Percentiles rank a stretch among this genome's conserved stretches.
phyloP scores from a whole-genome alignment of 1,140 invertebrate genomes.

The Drosophila cardini region DNA sequence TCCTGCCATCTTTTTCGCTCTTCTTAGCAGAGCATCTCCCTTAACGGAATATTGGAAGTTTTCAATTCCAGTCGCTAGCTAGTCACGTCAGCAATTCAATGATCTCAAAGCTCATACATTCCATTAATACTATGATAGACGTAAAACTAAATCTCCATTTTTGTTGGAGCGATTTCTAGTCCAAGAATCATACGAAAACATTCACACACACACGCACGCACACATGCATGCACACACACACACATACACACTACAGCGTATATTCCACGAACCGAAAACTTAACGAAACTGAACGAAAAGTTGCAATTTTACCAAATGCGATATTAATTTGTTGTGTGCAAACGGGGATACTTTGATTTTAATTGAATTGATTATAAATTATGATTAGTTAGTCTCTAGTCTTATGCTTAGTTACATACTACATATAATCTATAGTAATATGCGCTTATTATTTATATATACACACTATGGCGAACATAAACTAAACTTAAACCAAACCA shows the following conservation, averaged over 20 bases:
- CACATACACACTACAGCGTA: slow-evolving; percentile 1
- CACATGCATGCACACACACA: slow-evolving; percentile 17
- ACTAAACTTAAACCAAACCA: slow-evolving; percentile 13
- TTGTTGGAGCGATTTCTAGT: slow-evolving; percentile 19
- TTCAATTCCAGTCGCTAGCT: slow-evolving; percentile 6
- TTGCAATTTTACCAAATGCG: slow-evolving; percentile 62
- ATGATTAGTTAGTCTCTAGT: slow-evolving; percentile 60
- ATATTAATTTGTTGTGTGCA: slow-evolving; percentile 74
- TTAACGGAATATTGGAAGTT: neutral
- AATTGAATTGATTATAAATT: slow-evolving; percentile 56
- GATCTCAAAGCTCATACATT: slow-evolving; percentile 54
- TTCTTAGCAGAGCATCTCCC: neutral
- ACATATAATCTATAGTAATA: slow-evolving; percentile 47
- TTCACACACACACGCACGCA: slow-evolving; percentile 11
- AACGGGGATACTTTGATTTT: slow-evolving; percentile 71
- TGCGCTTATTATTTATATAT: slow-evolving; percentile 51
- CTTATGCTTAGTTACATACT: slow-evolving; percentile 42
- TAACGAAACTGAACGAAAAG: slow-evolving; percentile 34
- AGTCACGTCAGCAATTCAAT: slow-evolving; percentile 42
- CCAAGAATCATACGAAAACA: slow-evolving; percentile 8
- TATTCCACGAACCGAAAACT: slow-evolving; percentile 28
- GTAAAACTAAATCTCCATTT: neutral
- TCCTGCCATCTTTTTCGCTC: neutral
- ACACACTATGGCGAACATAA: slow-evolving; percentile 19
- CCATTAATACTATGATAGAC: slow-evolving; percentile 8